A percentile compares a stretch with the other conserved stretches of the same genome.
Conservation (phyloP, 2,113 vertebrate species). For the Uropsilus gracilis region DNA sequence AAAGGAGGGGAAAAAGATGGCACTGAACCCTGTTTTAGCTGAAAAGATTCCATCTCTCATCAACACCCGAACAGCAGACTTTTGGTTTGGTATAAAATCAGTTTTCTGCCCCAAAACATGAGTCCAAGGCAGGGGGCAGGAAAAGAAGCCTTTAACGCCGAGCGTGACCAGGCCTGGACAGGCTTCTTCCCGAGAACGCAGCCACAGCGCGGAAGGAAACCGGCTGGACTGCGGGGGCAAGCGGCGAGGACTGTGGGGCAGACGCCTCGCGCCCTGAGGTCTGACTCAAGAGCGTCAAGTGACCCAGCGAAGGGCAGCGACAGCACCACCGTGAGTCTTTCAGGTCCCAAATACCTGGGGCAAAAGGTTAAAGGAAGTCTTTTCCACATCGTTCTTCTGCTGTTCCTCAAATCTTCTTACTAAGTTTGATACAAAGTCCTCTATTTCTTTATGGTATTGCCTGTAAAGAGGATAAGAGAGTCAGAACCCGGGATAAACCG, state of each 20-base stretch:
- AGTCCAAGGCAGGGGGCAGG: neutral
- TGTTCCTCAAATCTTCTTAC: constrained; percentile 91
- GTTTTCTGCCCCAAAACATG: neutral
- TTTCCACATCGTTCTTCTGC: constrained; percentile 85
- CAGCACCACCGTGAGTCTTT: neutral
- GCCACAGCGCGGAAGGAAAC: neutral
- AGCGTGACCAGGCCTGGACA: neutral
- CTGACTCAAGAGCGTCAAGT: neutral
- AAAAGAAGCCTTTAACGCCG: neutral
- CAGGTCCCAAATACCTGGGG: constrained; percentile 91
- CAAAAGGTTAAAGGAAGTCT: constrained; percentile 87
- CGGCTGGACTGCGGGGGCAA: neutral
- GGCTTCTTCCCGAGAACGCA: neutral
- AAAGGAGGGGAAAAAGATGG: neutral
- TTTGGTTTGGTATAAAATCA: neutral
- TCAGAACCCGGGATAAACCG: constrained; percentile 59
- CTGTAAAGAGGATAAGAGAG: constrained; percentile 81
- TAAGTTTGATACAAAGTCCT: constrained; percentile 93
- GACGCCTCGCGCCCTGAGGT: neutral
- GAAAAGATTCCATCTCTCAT: neutral
- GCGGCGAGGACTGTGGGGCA: neutral
- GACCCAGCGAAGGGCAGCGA: neutral
- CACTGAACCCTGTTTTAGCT: neutral
- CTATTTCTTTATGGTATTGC: constrained; percentile 96
- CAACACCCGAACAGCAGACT: neutral